Conservation (phyloP, 1,140 invertebrate species). For the Mylabris phalerata region DNA sequence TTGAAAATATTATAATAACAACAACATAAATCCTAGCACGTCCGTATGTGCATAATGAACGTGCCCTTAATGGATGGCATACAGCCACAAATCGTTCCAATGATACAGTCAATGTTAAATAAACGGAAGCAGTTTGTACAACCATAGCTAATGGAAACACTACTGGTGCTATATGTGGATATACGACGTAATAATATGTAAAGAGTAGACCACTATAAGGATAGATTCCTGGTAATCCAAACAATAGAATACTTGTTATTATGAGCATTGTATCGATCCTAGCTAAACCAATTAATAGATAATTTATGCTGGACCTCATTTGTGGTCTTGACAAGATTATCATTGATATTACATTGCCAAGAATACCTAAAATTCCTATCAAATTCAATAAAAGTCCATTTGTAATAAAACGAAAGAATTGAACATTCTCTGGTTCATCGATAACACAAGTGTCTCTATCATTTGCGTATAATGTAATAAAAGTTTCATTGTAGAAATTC, state of each 20-base stretch:
- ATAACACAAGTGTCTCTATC: conserved; percentile 21
- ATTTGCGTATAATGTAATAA: not conserved
- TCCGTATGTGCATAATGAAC: conserved; percentile 84
- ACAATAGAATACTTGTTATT: conserved; percentile 77
- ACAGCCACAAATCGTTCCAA: conserved; percentile 94
- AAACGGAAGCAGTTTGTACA: conserved; percentile 89
- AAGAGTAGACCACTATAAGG: conserved; percentile 68
- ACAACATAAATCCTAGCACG: conserved; percentile 79
- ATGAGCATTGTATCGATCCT: conserved; percentile 86
- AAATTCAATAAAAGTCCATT: conserved; percentile 78
- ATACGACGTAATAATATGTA: conserved; percentile 72
- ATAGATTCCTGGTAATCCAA: conserved; percentile 77
- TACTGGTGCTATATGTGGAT: conserved; percentile 71
- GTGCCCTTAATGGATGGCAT: conserved; percentile 83
- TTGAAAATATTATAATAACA: conserved; percentile 71
- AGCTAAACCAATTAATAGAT: conserved; percentile 82
- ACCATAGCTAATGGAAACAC: conserved; percentile 82
- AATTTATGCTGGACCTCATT: conserved; percentile 92
- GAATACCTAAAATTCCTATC: conserved; percentile 74
- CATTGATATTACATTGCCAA: conserved; percentile 86
- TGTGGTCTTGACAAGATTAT: conserved; percentile 84
- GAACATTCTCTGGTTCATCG: conserved; percentile 13
- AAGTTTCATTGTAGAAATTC: not conserved
- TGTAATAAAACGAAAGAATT: conserved; percentile 60
- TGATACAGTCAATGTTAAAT: conserved; percentile 91